Percentiles rank a stretch among this genome's conserved stretches.
These are phyloP conservation scores for Cricetomys ansorgei DNA, from an alignment of 2,113 vertebrate genomes.

Conservation along the genomic window DNA sequence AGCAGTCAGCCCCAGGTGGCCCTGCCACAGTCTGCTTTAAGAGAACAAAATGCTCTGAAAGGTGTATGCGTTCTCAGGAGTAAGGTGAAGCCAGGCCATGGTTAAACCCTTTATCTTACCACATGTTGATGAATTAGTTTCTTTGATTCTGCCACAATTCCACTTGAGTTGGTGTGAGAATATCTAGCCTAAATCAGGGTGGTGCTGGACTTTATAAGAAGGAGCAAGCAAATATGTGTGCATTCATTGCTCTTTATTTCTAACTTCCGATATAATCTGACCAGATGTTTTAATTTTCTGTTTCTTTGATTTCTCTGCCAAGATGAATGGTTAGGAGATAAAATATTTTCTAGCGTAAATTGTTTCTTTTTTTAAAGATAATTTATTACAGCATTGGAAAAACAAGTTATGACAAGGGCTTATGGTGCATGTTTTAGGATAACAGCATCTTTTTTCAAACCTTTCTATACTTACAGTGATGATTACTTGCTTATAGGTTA, in stretches of 20 bases:
- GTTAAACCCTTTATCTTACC: too few species aligned
- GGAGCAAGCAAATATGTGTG: background rate
- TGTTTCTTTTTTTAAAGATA: background rate
- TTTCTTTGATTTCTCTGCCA: background rate
- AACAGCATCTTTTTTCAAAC: background rate
- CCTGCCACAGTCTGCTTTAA: too few species aligned
- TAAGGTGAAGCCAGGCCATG: too few species aligned
- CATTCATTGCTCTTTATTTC: background rate
- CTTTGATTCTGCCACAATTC: too few species aligned
- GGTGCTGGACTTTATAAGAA: background rate
- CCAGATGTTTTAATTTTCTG: background rate
- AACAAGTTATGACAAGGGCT: background rate
- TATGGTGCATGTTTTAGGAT: background rate
- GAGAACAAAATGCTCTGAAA: too few species aligned
- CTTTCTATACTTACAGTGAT: background rate
- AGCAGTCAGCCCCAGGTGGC: too few species aligned
- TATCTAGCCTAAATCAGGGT: fast-evolving
- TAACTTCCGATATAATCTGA: background rate
- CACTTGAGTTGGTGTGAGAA: background rate
- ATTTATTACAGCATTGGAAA: background rate
- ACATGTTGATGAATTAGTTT: too few species aligned
- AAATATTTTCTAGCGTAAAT: background rate
- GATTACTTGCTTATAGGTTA: background rate
- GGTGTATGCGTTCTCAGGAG: too few species aligned
- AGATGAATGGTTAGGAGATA: background rate